Evolutionary conservation across 2,113 vertebrate genomes (phyloP).

Genomic region (Microtus oregoni): DNA sequence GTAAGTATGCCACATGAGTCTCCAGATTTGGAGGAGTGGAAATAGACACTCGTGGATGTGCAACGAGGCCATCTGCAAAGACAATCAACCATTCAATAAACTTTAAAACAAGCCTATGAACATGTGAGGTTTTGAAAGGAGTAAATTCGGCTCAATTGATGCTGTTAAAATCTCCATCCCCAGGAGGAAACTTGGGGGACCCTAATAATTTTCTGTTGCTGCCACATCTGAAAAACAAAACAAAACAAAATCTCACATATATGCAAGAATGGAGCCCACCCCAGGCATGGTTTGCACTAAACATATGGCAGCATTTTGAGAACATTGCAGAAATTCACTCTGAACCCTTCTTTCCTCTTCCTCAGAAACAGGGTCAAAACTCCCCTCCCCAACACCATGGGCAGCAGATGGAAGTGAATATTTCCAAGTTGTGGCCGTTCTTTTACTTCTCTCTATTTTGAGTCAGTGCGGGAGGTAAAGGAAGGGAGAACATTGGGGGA

Average conservation of each 20-base stretch:
- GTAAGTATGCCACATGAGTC: background rate
- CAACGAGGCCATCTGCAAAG: background rate
- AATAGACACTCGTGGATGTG: background rate
- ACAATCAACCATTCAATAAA: background rate
- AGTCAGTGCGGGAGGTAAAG: background rate
- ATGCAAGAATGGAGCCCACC: background rate
- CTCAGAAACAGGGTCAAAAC: constrained; percentile 1
- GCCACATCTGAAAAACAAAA: background rate
- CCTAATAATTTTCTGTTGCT: accelerated
- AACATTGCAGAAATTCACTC: constrained; percentile 59
- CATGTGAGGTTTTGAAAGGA: background rate
- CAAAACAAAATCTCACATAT: accelerated
- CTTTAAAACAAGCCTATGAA: background rate
- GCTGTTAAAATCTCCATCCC: background rate
- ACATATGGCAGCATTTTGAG: constrained; percentile 9
- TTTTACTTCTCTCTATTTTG: background rate
- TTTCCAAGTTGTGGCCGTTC: background rate
- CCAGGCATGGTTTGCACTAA: background rate
- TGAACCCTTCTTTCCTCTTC: constrained; percentile 53
- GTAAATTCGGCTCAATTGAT: background rate
- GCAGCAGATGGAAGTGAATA: background rate
- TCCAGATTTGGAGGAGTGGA: background rate
- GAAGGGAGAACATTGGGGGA: background rate
- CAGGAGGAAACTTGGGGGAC: accelerated
- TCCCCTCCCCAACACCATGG: background rate